These are phyloP conservation scores for Grapholita molesta DNA, from an alignment of 1,140 invertebrate genomes.

Conservation along the genomic window DNA sequence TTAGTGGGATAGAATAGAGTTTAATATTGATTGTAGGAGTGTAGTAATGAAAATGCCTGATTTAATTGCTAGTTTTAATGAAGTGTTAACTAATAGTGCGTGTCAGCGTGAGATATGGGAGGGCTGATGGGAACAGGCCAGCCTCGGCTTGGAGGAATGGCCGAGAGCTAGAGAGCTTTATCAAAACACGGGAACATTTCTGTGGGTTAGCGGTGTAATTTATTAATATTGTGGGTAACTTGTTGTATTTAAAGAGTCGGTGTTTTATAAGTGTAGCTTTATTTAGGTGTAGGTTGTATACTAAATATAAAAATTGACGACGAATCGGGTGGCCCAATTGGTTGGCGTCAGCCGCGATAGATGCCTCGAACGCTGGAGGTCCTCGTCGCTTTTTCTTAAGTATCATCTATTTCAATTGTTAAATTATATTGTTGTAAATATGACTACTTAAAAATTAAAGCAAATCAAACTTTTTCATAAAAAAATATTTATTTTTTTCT, in stretches of 20 bases:
- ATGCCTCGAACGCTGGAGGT: no score
- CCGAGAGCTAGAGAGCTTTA: background rate
- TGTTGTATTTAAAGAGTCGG: background rate
- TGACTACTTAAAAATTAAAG: no score
- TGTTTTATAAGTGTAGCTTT: background rate
- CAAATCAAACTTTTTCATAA: no score
- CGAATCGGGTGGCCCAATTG: no score
- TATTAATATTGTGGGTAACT: background rate
- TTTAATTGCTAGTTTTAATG: conserved; percentile 6
- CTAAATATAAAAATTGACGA: background rate
- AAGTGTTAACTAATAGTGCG: conserved; percentile 10
- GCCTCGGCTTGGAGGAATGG: background rate
- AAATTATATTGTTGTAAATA: no score
- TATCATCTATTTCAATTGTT: no score
- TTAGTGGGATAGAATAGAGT: background rate
- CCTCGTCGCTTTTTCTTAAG: no score
- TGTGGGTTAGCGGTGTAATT: background rate
- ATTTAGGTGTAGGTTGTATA: background rate
- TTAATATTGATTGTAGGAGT: background rate
- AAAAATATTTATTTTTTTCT: no score
- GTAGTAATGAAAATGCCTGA: background rate
- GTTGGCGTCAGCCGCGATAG: no score
- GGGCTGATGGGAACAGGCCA: background rate
- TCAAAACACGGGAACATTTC: background rate
- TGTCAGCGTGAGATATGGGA: background rate